Base-by-base conservation (phyloP, 1,140 invertebrate genomes). In the Laupala kohalensis region DNA sequence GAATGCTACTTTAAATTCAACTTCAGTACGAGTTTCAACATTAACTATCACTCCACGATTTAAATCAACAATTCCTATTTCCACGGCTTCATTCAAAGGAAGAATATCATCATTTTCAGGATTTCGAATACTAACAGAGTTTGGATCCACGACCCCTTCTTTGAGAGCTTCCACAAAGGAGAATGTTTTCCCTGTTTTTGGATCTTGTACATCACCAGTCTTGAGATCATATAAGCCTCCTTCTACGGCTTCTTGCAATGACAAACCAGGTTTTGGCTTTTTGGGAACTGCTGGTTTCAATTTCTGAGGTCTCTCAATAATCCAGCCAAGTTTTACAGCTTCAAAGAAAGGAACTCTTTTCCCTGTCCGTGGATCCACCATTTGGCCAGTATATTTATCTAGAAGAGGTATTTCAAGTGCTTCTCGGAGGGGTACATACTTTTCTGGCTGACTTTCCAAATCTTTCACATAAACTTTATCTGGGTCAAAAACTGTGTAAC, bases 331-430 rank as follows among this genome's bases (percentile, higher is more conserved):
- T 76, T 90, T 86, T 53, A 95, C 85, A 73, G 93, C 94, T 78
- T 95, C 90, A 80, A 94, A 89, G 80, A 96, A 93, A 5, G 90
- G 86, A 63, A 95, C 86, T 69, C 88, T 85, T 78, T 90, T 88
- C 9, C 92, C 92, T 25, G 87, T 91, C 79, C 89, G 89, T 12
- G 89, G 88, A 83, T 96, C 91, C 5, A 94, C 87, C 86, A 95
- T 90, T 75, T 92, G 86, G 9, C 92, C 92, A 1, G 87, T 86
- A 72, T 88, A 86, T 77, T 86, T 85, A 80, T 95, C 90, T 69
- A 96, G 85, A 24, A 94, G 78, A 0, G 88, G 88, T 74, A 85
- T 83, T 69, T 88, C 84, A 25, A 96, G 83, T 5, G 93, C 93
- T 78, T 89, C 86, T 71, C 87, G 82, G n/a, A 95, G 80, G 3